A percentile compares a stretch with the other conserved stretches of the same genome.
Conservation (phyloP, 2,888 invertebrate genomes). For the Ecliptopera silaceata region DNA sequence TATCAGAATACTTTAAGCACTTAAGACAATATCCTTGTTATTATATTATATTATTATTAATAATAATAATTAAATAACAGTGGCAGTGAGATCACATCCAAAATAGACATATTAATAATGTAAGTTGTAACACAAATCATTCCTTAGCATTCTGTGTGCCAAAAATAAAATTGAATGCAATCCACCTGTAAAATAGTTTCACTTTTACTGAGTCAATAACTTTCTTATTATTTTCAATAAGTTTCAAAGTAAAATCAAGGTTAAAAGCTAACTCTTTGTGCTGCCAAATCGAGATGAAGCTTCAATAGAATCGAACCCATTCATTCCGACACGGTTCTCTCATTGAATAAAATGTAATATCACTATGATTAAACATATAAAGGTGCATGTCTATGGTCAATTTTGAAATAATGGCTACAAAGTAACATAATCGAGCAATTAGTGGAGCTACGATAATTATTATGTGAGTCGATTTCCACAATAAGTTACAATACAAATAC, state of each 20-base stretch:
- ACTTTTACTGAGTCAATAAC: slow-evolving; percentile 4
- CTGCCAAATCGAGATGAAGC: slow-evolving; percentile 10
- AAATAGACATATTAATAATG: too few species aligned
- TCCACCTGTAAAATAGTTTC: background rate
- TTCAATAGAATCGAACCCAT: background rate
- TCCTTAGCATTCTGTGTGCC: too few species aligned
- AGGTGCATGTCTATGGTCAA: background rate
- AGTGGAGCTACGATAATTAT: too few species aligned
- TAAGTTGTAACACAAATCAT: too few species aligned
- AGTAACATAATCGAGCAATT: too few species aligned
- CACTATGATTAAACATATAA: slow-evolving; percentile 36
- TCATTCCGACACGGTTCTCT: background rate
- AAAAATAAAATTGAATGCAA: background rate
- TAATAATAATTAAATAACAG: too few species aligned
- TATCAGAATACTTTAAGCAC: too few species aligned
- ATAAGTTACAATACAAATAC: too few species aligned
- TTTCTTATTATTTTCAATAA: background rate
- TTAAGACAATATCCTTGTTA: too few species aligned
- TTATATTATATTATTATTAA: too few species aligned
- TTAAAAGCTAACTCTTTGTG: slow-evolving; percentile 1
- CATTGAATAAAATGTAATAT: slow-evolving; percentile 11
- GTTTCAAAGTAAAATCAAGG: background rate
- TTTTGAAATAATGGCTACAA: background rate
- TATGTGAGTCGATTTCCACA: too few species aligned
- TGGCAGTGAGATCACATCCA: too few species aligned